Evolutionary conservation across 2,888 invertebrate genomes (phyloP), one percentile per base, ranked within the genome.

Genomic region (Drosophila stalkeri): DNA sequence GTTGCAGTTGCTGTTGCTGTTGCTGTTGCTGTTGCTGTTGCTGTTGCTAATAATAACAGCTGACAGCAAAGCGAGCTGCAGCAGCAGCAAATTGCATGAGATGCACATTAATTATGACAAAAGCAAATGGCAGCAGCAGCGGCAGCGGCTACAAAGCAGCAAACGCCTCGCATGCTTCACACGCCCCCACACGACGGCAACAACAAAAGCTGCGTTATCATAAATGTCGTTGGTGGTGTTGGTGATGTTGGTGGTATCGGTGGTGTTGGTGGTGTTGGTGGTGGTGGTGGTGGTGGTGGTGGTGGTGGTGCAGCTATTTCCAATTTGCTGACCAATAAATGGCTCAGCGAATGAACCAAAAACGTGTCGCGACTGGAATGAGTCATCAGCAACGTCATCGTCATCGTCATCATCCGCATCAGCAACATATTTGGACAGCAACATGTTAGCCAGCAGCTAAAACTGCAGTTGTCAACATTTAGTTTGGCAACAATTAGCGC

Each of bases 31-130:
- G n/a, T n/a, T 52, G 57, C 12, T 54, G 66, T 27, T 23, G 44
- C 41, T 55, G 52, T 63, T 76, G 76, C 81, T 80, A 74, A 76
- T 79, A 82, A 81, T 81, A 81, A 72, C 43, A 74, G 56, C 49
- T 51, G 31, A 12, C 33, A 18, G 49, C 31, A 60, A 46, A 33
- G 49, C 16, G 33, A 63, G 43, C 14, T 16, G 60, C 39, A 20
- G 56, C 47, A 78, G 68, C 69, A 78, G 44, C 23, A 46, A 86
- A 75, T 71, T 74, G 78, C 89, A 86, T 71, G 75, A 67, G 64
- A 69, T 52, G 49, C 55, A 59, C 82, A 80, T 80, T 89, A 86
- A 84, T 84, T 83, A 89, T 89, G 74, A 83, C 81, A 86, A 74
- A 86, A 80, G 68, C 70, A 74, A 87, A 64, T 70, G 70, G 76